These are phyloP conservation scores for Machimus rusticus DNA, from an alignment of 2,888 invertebrate genomes.

Conservation along the genomic window DNA sequence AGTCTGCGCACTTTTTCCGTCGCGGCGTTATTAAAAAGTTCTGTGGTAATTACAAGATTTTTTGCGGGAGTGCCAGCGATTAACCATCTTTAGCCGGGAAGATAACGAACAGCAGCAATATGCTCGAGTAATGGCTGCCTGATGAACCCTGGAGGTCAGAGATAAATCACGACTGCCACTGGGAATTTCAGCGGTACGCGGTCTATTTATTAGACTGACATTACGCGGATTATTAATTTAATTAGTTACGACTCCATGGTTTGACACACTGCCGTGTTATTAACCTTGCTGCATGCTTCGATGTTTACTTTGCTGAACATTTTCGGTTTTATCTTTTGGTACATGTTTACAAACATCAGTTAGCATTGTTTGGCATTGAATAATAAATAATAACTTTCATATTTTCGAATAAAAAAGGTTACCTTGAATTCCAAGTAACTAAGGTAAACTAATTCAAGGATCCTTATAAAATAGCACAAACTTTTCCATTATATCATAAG, in stretches of 20 bases:
- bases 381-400: not conserved
- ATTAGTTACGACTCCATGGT: not conserved
- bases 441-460: not conserved
- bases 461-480: too few species aligned
- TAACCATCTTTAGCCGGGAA: not conserved
- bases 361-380: not conserved
- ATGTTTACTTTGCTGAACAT: not conserved
- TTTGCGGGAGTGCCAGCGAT: slow-evolving; percentile 2
- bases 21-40: not conserved
- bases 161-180: slow-evolving; percentile 14
- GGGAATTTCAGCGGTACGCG: not conserved
- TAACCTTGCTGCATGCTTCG: not conserved
- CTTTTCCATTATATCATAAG: too few species aligned
- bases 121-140: not conserved
- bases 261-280: not conserved
- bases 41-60: slow-evolving; percentile 29
- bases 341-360: not conserved
- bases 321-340: not conserved
- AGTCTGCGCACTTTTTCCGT: slow-evolving; percentile 1
- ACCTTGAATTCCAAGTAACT: not conserved
- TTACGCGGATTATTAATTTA: slow-evolving; percentile 36
- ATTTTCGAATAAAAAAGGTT: not conserved
- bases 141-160: slow-evolving; percentile 32
- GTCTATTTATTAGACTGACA: slow-evolving; percentile 18
- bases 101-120: not conserved